Evolutionary conservation across 2,797 vertebrate genomes (phyloP).

Genomic region (Acanthurus lineatus): DNA sequence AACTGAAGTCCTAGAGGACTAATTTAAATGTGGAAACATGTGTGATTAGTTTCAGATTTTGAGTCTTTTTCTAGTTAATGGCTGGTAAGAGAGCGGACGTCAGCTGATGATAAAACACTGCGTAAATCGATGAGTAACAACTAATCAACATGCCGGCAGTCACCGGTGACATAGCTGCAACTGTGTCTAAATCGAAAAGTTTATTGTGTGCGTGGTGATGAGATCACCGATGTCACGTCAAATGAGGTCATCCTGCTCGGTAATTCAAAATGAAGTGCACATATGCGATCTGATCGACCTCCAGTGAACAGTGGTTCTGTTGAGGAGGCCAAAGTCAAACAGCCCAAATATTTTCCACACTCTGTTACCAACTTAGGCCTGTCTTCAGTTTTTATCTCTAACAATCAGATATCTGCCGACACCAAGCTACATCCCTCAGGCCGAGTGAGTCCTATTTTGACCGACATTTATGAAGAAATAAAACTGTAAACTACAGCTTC

Average conservation of each 20-base stretch:
- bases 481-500: too few relatives aligned
- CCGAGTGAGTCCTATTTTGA: not conserved
- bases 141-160: slow-evolving; percentile 50
- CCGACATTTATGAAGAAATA: not conserved
- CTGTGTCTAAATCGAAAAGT: slow-evolving; percentile 19
- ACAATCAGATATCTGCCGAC: too few relatives aligned
- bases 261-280: slow-evolving; percentile 29
- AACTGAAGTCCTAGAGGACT: too few relatives aligned
- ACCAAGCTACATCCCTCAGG: too few relatives aligned
- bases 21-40: not conserved
- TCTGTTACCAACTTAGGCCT: too few relatives aligned
- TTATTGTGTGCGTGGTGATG: slow-evolving; percentile 37
- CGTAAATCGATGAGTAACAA: slow-evolving; percentile 51
- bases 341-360: not conserved
- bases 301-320: not conserved
- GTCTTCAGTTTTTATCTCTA: too few relatives aligned
- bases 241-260: slow-evolving; percentile 49
- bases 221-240: slow-evolving; percentile 54
- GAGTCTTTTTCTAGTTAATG: not conserved
- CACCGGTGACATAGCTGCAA: slow-evolving; percentile 10
- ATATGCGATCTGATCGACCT: not conserved
- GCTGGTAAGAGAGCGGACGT: not conserved
- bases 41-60: not conserved
- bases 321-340: slow-evolving; percentile 7
- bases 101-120: slow-evolving; percentile 34